Percentiles rank a stretch among this genome's conserved stretches.
Evolutionary conservation across 2,888 invertebrate species (phyloP).

Genomic region (Drosophila stalkeri): DNA sequence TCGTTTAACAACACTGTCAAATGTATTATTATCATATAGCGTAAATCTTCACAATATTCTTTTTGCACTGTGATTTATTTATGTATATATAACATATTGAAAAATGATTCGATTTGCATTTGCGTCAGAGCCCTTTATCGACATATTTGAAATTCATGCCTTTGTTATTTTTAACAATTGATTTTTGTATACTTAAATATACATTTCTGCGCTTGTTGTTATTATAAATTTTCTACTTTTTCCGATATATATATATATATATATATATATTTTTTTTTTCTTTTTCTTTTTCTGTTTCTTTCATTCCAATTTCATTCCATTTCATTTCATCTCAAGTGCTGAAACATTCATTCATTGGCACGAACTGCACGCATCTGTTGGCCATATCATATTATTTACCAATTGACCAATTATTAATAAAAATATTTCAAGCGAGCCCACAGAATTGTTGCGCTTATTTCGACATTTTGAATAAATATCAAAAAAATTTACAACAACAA

Average conservation of each 20-base stretch:
- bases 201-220: constrained; percentile 21
- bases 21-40: background rate
- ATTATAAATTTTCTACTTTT: constrained; percentile 17
- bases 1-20: background rate
- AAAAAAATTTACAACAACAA: constrained; percentile 6
- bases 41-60: background rate
- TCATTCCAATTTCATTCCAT: constrained; percentile 36
- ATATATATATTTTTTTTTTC: constrained; percentile 13
- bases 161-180: constrained; percentile 56
- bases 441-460: constrained; percentile 6
- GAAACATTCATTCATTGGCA: constrained; percentile 71
- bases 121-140: constrained; percentile 66
- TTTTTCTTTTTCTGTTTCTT: background rate
- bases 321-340: constrained; percentile 53
- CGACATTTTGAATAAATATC: constrained; percentile 1
- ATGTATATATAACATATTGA: constrained; percentile 12
- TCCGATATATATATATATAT: too few species aligned
- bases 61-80: constrained; percentile 45
- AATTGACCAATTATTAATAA: constrained; percentile 36
- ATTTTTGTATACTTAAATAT: constrained; percentile 49
- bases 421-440: constrained; percentile 36
- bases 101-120: constrained; percentile 53
- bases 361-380: constrained; percentile 67
- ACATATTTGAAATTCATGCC: constrained; percentile 50
- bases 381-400: constrained; percentile 49